Percentiles rank a stretch among this genome's conserved stretches.
These are phyloP conservation scores for Scotopteryx bipunctaria DNA, from an alignment of 2,888 invertebrate genomes.

Conservation along the genomic window DNA sequence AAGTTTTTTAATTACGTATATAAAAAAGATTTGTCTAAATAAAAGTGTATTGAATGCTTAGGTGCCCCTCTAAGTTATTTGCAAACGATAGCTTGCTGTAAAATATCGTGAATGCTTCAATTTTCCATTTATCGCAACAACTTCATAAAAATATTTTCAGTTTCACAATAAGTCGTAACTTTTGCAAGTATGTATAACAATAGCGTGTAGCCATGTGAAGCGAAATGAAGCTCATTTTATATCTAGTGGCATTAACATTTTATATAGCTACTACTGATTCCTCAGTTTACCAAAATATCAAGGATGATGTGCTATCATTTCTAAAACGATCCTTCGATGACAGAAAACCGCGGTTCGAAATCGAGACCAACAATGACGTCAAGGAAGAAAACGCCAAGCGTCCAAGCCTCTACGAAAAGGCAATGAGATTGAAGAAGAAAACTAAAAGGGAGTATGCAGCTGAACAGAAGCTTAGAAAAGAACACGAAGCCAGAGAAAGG, in stretches of 20 bases:
- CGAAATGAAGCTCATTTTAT: slow-evolving; percentile 31
- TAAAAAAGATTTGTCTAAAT: too few relatives aligned
- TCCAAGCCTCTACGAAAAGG: slow-evolving; percentile 13
- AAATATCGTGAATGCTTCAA: not conserved
- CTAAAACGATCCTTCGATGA: slow-evolving; percentile 18
- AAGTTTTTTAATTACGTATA: too few relatives aligned
- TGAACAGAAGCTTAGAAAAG: slow-evolving; percentile 1
- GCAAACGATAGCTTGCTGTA: not conserved
- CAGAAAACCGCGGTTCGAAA: not conserved
- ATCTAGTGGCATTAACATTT: slow-evolving; percentile 26
- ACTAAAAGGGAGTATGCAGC: slow-evolving; percentile 1
- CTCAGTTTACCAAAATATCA: slow-evolving; percentile 37
- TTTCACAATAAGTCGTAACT: slow-evolving; percentile 31
- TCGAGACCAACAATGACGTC: slow-evolving; percentile 6
- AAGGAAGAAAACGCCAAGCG: not conserved
- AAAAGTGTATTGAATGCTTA: too few relatives aligned
- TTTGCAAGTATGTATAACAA: slow-evolving; percentile 21
- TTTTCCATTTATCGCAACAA: slow-evolving; percentile 21
- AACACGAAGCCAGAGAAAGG: not conserved
- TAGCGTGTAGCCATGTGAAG: slow-evolving; percentile 32
- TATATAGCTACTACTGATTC: slow-evolving; percentile 35
- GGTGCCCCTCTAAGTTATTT: too few relatives aligned
- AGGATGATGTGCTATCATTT: slow-evolving; percentile 33
- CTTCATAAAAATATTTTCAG: slow-evolving; percentile 27
- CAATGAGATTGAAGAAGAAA: slow-evolving; percentile 5